phyloP scores from a whole-genome alignment of 2,888 invertebrate species.

The Choreutis nemorana region DNA sequence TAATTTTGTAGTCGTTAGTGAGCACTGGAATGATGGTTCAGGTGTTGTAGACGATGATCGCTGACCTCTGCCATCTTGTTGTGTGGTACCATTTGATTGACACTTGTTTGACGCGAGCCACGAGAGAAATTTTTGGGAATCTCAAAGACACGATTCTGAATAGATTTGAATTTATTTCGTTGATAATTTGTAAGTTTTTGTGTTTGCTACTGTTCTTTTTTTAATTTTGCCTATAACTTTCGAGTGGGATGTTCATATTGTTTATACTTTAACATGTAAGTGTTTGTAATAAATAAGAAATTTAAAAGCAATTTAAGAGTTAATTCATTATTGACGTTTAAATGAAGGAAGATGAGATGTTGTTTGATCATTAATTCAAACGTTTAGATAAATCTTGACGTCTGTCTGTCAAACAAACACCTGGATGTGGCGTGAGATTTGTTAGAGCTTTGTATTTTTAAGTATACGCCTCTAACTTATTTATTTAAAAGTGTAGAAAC shows the following conservation, averaged over 20 bases:
- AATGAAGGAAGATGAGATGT: no score
- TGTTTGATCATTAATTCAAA: no score
- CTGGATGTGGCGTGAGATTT: no score
- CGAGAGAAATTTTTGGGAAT: slow-evolving; percentile 44
- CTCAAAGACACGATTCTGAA: slow-evolving; percentile 23
- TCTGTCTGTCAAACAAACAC: slow-evolving; percentile 7
- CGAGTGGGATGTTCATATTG: slow-evolving; percentile 1
- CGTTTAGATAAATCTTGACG: slow-evolving; percentile 9
- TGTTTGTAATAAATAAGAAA: no score
- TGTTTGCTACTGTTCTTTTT: slow-evolving; percentile 14
- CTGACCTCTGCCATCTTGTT: slow-evolving; percentile 51
- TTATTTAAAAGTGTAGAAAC: no score
- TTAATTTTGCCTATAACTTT: slow-evolving; percentile 13
- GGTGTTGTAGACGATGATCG: slow-evolving; percentile 39
- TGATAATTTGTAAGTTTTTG: slow-evolving; percentile 21
- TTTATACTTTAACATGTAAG: no score
- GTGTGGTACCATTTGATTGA: slow-evolving; percentile 52
- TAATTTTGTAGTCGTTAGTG: slow-evolving; percentile 9
- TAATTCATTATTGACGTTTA: no score
- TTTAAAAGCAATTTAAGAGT: no score
- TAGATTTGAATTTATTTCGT: no score
- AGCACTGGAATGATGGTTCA: slow-evolving; percentile 15
- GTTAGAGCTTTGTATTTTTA: no score
- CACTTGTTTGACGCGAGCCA: slow-evolving; percentile 47
- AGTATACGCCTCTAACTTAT: no score